Percentiles rank a stretch among this genome's conserved stretches.
phyloP scores from a whole-genome alignment of 2,797 vertebrate genomes.

The Chloroceryle inda region DNA sequence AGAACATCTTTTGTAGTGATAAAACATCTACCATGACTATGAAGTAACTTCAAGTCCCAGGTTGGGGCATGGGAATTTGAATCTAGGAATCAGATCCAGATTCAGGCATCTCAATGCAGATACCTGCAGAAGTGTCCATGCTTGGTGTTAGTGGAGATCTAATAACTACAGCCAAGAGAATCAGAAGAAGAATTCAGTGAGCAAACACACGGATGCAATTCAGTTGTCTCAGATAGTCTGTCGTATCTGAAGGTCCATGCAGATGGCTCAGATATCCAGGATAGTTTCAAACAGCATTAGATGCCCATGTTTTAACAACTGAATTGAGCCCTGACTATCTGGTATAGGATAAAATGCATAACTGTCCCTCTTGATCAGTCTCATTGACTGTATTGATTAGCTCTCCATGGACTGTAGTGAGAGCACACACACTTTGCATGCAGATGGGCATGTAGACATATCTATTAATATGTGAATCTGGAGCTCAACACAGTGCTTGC shows the following conservation, averaged over 20 bases:
- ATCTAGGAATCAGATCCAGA: background rate
- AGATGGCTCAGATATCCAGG: background rate
- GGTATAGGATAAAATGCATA: background rate
- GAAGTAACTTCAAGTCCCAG: background rate
- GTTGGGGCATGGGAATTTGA: background rate
- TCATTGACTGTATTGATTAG: background rate
- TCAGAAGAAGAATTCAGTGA: background rate
- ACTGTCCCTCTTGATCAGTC: accelerated
- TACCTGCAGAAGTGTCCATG: background rate
- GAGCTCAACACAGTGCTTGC: background rate
- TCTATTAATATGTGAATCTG: background rate
- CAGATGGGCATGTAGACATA: background rate
- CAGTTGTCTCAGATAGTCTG: background rate
- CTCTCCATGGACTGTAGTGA: background rate
- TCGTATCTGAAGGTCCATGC: background rate
- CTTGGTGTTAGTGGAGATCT: background rate
- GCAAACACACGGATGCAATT: background rate
- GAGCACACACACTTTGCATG: background rate
- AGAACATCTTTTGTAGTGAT: background rate
- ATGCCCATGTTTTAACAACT: background rate
- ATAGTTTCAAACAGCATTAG: background rate
- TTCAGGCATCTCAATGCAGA: background rate
- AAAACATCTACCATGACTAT: background rate
- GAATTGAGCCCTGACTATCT: background rate
- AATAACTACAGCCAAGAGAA: background rate